Conservation (phyloP, 2,113 vertebrate species). For the Microtus montanus region DNA sequence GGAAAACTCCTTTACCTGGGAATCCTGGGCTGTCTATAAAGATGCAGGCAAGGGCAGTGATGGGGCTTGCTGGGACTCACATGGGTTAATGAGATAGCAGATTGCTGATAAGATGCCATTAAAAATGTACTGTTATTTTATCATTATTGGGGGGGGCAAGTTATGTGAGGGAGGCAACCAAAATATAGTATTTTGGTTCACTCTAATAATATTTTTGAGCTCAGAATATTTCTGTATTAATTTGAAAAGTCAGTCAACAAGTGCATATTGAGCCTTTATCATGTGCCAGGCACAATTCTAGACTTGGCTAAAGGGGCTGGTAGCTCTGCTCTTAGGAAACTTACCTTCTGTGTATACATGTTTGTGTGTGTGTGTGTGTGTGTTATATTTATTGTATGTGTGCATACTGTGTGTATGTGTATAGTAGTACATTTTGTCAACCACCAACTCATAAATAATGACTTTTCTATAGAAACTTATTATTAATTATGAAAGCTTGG, state of each 20-base stretch:
- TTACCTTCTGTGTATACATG: neutral
- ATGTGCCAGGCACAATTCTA: neutral
- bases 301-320: rapidly evolving
- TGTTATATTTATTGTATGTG: neutral
- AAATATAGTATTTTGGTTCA: neutral
- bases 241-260: neutral
- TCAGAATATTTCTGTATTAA: neutral
- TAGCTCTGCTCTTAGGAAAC: neutral
- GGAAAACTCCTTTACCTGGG: neutral
- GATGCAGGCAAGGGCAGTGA: neutral
- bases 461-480: neutral
- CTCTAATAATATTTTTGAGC: neutral
- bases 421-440: neutral
- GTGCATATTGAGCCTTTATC: neutral
- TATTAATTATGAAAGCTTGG: no score
- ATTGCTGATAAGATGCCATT: neutral
- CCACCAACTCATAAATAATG: neutral
- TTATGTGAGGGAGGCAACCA: no score
- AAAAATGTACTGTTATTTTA: neutral
- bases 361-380: neutral
- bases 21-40: neutral
- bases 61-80: rapidly evolving
- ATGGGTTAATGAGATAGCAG: rapidly evolving
- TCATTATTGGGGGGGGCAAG: neutral
- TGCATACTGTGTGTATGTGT: neutral